Evolutionary conservation across 2,797 vertebrate genomes (phyloP), one percentile per base, ranked within the genome.

Genomic region (Poeciliopsis gracilis): DNA sequence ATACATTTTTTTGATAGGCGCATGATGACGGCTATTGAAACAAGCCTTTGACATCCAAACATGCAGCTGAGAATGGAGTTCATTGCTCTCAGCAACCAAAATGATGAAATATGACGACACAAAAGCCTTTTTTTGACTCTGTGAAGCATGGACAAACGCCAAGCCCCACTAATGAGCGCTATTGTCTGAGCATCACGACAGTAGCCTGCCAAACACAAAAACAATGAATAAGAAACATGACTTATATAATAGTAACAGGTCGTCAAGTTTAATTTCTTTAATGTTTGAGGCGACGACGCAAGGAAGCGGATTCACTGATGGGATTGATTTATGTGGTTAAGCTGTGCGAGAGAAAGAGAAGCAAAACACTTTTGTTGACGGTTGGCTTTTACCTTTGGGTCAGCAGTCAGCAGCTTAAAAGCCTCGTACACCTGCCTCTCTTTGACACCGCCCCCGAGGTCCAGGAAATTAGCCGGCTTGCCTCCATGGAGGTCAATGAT

Each of bases 401-500:
- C 98, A 11, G 97, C 96, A 25, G 97, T 97, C 88, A 99, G 97
- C 82, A 99, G 95, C 88, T 98, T 99, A 90, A 99, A 99, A 10
- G 98, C 98, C 84, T 98, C 97, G 66, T 99, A 99, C 12, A 99
- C 98, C 92, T 99, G 98, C 79, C 96, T 93, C 93, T 99, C 98
- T 89, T 99, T 95, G 71, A 99, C 98, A 41, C 98, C 98, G 80
- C 98, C 98, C 43, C 98, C 98, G 0, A 99, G 96, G 87, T 99
- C 98, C 91, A 99, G 92, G 92, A 99, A 99, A 94, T 99, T 99
- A 67, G 98, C 98, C 49, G 98, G 98, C 80, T 97, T 99, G 77
- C 98, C 98, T 38, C 98, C 98, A 2, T 98, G 97, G 80, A 99
- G 93, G 87, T 97, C 97, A 76, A 99, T 99, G 87, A 99, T 99